Conservation (phyloP, 1,140 invertebrate genomes). For the Drosophila pseudoananassae region DNA sequence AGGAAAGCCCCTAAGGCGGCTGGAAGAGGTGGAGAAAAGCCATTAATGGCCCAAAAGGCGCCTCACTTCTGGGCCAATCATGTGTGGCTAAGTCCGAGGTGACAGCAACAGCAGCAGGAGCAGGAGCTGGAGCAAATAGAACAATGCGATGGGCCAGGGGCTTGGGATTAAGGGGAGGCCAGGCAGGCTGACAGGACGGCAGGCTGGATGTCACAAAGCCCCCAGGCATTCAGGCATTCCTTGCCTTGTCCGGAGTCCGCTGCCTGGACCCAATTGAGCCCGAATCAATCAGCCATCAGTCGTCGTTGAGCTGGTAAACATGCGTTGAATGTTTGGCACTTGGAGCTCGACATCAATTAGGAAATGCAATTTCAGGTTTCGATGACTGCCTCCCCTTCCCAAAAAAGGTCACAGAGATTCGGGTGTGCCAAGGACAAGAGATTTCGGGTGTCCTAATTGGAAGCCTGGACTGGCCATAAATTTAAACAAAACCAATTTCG, state of each 20-base stretch:
- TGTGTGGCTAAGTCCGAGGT: conserved; percentile 44
- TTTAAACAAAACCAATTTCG: conserved; percentile 47
- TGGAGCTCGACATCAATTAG: conserved; percentile 43
- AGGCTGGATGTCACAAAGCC: conserved; percentile 19
- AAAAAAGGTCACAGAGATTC: background rate
- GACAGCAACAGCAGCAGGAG: conserved; percentile 24
- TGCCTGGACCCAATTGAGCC: conserved; percentile 36
- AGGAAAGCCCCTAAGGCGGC: background rate
- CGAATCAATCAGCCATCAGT: conserved; percentile 44
- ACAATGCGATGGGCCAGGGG: conserved; percentile 20
- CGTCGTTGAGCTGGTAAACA: conserved; percentile 29
- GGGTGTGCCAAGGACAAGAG: background rate
- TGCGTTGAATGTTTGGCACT: conserved; percentile 29
- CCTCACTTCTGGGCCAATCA: conserved; percentile 46
- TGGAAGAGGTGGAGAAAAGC: conserved; percentile 13
- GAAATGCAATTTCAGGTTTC: conserved; percentile 51
- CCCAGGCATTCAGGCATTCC: conserved; percentile 13
- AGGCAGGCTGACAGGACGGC: background rate
- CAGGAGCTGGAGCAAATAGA: conserved; percentile 3
- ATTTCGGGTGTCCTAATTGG: conserved; percentile 22
- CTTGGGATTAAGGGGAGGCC: conserved; percentile 2
- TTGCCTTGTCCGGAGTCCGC: conserved; percentile 12
- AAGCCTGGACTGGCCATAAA: conserved; percentile 37
- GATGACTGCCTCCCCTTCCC: conserved; percentile 6
- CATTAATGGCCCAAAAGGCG: conserved; percentile 44